Conservation (phyloP, 2,888 invertebrate genomes). For the Apamea anceps region DNA sequence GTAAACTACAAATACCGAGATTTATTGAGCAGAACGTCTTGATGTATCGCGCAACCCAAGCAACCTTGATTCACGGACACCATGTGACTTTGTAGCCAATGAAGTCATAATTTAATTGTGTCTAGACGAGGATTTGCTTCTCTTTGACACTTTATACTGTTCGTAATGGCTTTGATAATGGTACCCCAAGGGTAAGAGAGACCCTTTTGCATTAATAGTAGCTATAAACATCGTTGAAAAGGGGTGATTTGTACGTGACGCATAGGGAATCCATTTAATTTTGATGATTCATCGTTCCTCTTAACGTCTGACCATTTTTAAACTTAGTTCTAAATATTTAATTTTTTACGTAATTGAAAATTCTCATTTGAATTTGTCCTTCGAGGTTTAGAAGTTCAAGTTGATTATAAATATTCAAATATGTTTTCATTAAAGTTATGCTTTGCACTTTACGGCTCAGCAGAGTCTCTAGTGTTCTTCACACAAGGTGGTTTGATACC, state of each 20-base stretch:
- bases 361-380: slow-evolving; percentile 33
- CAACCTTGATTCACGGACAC: slow-evolving; percentile 56
- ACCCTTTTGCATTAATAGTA: slow-evolving; percentile 22
- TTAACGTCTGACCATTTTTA: neutral
- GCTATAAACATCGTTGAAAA: slow-evolving; percentile 3
- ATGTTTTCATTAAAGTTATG: neutral
- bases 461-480: slow-evolving; percentile 20
- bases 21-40: slow-evolving; percentile 54
- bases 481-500: slow-evolving; percentile 20
- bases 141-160: slow-evolving; percentile 7
- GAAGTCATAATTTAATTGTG: slow-evolving; percentile 54
- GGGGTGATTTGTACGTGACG: slow-evolving; percentile 15
- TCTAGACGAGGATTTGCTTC: slow-evolving; percentile 41
- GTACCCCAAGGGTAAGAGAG: slow-evolving; percentile 2
- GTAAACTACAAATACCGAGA: slow-evolving; percentile 49
- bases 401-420: slow-evolving; percentile 28
- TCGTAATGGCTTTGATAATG: slow-evolving; percentile 17
- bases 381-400: slow-evolving; percentile 29
- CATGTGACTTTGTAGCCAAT: slow-evolving; percentile 51
- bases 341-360: slow-evolving; percentile 14
- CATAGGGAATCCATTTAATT: slow-evolving; percentile 1
- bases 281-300: neutral
- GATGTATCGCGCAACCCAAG: slow-evolving; percentile 43
- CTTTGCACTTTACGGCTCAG: slow-evolving; percentile 16
- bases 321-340: slow-evolving; percentile 2